Conservation (phyloP, 2,797 vertebrate genomes). For the Silurus lanzhouensis region DNA sequence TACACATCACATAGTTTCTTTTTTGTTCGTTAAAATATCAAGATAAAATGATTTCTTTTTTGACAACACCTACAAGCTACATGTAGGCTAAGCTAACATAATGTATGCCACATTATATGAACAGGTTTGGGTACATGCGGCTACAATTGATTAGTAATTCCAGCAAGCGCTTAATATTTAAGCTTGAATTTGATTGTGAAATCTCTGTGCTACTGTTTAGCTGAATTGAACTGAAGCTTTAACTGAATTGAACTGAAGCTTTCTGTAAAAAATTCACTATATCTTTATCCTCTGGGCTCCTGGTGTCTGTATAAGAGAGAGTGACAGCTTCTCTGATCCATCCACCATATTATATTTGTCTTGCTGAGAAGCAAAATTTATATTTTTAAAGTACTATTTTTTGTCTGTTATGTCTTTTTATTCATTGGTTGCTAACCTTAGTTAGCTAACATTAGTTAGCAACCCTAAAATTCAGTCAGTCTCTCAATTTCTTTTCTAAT, state of each 20-base stretch:
- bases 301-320: conserved; percentile 31
- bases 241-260: too few species aligned
- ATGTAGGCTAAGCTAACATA: neutral
- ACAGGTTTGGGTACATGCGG: neutral
- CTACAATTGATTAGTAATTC: neutral
- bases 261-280: neutral
- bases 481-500: neutral
- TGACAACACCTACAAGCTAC: neutral
- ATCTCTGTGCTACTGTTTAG: neutral
- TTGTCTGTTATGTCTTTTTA: neutral
- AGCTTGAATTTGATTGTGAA: neutral
- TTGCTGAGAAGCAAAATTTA: conserved; percentile 71
- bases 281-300: neutral
- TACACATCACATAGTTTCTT: neutral
- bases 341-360: conserved; percentile 61
- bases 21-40: neutral
- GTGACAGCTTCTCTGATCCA: conserved; percentile 60
- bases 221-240: neutral
- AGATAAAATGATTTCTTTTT: neutral
- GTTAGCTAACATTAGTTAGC: neutral
- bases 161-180: neutral
- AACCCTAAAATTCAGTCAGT: too few species aligned
- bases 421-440: neutral
- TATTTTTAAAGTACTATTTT: conserved; percentile 65
- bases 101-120: neutral